phyloP scores from a whole-genome alignment of 1,140 invertebrate species.

The Phortica variegata region DNA sequence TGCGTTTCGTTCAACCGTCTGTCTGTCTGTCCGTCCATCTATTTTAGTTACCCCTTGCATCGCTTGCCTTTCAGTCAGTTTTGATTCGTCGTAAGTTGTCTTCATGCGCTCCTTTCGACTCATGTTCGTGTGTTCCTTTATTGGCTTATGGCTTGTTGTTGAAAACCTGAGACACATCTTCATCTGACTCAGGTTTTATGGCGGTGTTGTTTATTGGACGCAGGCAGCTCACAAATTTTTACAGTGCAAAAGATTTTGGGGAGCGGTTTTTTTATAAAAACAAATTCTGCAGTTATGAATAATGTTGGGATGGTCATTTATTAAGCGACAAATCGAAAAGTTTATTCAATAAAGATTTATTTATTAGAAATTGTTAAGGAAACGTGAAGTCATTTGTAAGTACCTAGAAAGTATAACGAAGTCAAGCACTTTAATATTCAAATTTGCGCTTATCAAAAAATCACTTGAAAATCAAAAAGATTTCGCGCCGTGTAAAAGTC shows the following conservation, averaged over 20 bases:
- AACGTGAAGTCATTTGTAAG: too few relatives aligned
- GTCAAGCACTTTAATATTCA: too few relatives aligned
- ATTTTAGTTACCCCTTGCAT: slow-evolving; percentile 23
- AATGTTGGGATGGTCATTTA: too few relatives aligned
- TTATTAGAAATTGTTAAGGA: too few relatives aligned
- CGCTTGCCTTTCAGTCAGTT: slow-evolving; percentile 16
- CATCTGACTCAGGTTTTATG: slow-evolving; percentile 25
- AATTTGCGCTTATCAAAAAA: too few relatives aligned
- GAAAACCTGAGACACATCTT: slow-evolving; percentile 49
- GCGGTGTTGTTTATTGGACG: slow-evolving; percentile 1
- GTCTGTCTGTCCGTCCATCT: slow-evolving; percentile 48
- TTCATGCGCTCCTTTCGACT: not conserved
- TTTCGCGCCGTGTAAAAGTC: too few relatives aligned
- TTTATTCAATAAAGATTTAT: too few relatives aligned
- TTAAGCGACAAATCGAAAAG: too few relatives aligned
- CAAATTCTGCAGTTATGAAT: too few relatives aligned
- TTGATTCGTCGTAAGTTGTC: slow-evolving; percentile 8
- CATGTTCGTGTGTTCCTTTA: slow-evolving; percentile 34
- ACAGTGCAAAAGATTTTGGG: slow-evolving; percentile 20
- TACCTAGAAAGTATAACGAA: too few relatives aligned
- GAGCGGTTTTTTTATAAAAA: too few relatives aligned
- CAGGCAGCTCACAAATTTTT: slow-evolving; percentile 13
- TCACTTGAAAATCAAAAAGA: too few relatives aligned
- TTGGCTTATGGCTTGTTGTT: slow-evolving; percentile 51
- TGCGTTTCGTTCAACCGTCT: slow-evolving; percentile 13